Evolutionary conservation across 1,140 invertebrate species (phyloP), one percentile per base, ranked within the genome.

Genomic region (Ruditapes philippinarum): DNA sequence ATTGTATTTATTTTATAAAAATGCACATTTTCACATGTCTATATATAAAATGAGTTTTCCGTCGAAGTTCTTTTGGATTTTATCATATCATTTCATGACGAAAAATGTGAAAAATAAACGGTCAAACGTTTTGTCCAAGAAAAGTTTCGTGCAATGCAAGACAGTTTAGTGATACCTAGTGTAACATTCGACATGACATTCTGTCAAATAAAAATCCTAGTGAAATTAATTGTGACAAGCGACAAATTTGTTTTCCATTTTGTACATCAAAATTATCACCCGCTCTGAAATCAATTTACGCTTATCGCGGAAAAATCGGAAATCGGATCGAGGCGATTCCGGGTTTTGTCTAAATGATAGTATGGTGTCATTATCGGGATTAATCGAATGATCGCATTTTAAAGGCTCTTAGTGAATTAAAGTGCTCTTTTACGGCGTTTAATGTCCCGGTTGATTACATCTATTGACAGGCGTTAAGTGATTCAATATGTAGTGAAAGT

Each of bases 391-490:
- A 88, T 65, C 85, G 85, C 51, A 51, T 80, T 80, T 88, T 88
- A 88, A 88, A 88, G 62, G 85, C 76, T 88, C 74, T 88, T 88
- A 88, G 85, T 88, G 85, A 88, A 88, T 88, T 88, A 88, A 70
- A 88, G 85, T 88, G 85, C 76, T 88, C 85, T 88, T 88, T 88
- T 88, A 88, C 73, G 76, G 57, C 85, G 74, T 38, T 70, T 42
- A 62, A 79, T 88, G 85, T 51, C 28, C 36, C 54, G 85, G 54
- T 38, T 80, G 85, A 88, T 88, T 88, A 68, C 42, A 70, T 0
- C 45, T 60, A 73, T 73, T 73, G 82, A 73, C 82, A 73, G 28
- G 62, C 82, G 49, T 84, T 73, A 70, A 84, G 65, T 51, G 82
- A 70, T 84, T 73, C 49, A 73, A 70, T 84, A 68, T 49, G 62